Conservation (phyloP, 1,140 invertebrate species). For the Apocrypta bakeri region DNA sequence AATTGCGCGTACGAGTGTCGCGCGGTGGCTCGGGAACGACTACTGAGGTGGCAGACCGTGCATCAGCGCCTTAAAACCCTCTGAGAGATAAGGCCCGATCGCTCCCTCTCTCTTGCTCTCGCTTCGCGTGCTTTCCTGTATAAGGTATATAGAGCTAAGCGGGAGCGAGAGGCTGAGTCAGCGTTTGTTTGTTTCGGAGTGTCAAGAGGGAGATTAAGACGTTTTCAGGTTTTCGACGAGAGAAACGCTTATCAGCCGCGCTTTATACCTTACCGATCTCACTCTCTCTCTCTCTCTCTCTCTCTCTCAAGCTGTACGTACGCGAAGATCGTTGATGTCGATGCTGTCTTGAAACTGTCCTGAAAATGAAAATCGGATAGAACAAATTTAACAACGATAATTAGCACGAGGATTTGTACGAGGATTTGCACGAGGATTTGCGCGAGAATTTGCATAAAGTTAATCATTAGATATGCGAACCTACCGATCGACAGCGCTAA, state of each 20-base stretch:
- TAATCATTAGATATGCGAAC: too few species aligned
- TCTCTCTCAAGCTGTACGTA: too few species aligned
- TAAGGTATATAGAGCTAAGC: background rate
- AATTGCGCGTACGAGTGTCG: background rate
- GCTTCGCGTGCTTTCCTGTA: background rate
- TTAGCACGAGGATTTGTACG: too few species aligned
- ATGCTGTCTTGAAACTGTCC: too few species aligned
- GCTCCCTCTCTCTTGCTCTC: background rate
- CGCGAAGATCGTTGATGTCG: too few species aligned
- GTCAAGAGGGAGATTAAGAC: background rate
- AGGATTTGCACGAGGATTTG: too few species aligned
- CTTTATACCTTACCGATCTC: background rate
- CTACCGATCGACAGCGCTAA: too few species aligned
- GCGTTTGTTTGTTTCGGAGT: background rate
- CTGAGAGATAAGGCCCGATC: slow-evolving; percentile 31
- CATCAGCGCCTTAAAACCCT: slow-evolving; percentile 47
- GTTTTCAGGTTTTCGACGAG: background rate
- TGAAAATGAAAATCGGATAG: too few species aligned
- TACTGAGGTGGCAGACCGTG: slow-evolving; percentile 31
- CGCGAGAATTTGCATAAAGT: too few species aligned
- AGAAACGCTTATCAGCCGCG: slow-evolving; percentile 8
- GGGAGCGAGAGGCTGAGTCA: slow-evolving; percentile 3
- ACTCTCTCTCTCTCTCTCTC: too few species aligned
- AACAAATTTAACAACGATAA: too few species aligned
- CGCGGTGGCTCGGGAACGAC: background rate